Conservation (phyloP, 2,797 vertebrate genomes). For the Oreochromis grahami region DNA sequence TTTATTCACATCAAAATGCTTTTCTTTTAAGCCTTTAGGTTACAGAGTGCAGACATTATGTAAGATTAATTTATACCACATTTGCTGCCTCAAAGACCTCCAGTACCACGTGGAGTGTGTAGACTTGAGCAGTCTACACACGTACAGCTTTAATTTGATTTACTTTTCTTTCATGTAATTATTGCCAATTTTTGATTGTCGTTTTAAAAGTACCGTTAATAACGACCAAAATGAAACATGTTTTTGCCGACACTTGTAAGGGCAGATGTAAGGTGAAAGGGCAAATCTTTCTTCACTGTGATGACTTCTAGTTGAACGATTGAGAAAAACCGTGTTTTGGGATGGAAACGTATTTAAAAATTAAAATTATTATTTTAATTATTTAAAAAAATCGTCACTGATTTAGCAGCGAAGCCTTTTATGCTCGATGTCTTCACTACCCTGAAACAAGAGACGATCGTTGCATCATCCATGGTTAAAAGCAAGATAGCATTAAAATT, state of each 20-base stretch:
- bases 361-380: not conserved
- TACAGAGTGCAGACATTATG: not conserved
- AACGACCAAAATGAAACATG: not conserved
- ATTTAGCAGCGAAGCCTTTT: not conserved
- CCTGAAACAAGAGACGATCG: not conserved
- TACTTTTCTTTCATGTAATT: not conserved
- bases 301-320: not conserved
- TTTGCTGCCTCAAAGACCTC: not conserved
- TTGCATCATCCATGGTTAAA: not conserved
- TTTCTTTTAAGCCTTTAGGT: not conserved
- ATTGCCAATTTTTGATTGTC: not conserved
- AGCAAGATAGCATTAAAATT: not conserved
- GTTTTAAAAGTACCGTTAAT: not conserved
- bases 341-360: not conserved
- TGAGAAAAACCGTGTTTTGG: not conserved
- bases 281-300: not conserved
- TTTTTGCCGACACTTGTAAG: not conserved
- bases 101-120: not conserved
- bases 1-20: not conserved
- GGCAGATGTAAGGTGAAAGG: not conserved
- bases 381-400: not conserved
- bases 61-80: not conserved
- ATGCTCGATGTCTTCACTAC: not conserved
- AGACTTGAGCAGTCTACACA: no score
- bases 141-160: not conserved